Evolutionary conservation across 2,113 vertebrate genomes (phyloP), one percentile per base, ranked within the genome.

Genomic region (Ictalurus furcatus): DNA sequence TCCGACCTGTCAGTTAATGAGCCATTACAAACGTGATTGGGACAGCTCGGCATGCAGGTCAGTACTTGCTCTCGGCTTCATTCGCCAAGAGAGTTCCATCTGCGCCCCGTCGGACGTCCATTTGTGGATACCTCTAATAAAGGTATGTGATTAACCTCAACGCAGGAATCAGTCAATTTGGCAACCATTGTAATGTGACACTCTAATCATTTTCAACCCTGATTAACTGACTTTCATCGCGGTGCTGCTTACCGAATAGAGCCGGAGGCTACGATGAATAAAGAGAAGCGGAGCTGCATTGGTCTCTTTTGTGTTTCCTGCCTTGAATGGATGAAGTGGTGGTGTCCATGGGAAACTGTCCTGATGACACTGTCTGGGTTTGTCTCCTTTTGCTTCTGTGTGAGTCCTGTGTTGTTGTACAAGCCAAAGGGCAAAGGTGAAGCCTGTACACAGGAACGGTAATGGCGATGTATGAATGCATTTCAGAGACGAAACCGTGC

Each of bases 1-100:
- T 91, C 89, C 34, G 89, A 87, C 90, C 90, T 67, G 85, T 63
- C 89, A 88, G 90, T 90, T 91, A 91, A 91, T 91, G 90, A 91
- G 90, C 87, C 90, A 88, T 91, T 88, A 78, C 90, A 87, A 91
- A 91, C 87, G 81, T 90, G 90, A 91, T 89, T 90, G 89, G 87
- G 80, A 86, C 74, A 87, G 84, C 79, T 86, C 78, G 74, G 37
- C 61, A 82, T 54, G 87, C 83, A 73, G 85, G 87, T 90, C 89
- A 87, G 84, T 85, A 90, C 89, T 88, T 85, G 89, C 86, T 84
- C 82, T 54, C 82, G 67, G 89, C 90, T 88, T 89, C 37, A 58
- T 88, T 84, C 88, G 80, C 67, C 48, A 34, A 59, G 82, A 81
- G 83, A 61, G 85, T 80, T 85, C 87, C 90, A 87, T 90, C 87